Conservation (phyloP, 1,140 invertebrate genomes). For the Neuroterus valhalla region DNA sequence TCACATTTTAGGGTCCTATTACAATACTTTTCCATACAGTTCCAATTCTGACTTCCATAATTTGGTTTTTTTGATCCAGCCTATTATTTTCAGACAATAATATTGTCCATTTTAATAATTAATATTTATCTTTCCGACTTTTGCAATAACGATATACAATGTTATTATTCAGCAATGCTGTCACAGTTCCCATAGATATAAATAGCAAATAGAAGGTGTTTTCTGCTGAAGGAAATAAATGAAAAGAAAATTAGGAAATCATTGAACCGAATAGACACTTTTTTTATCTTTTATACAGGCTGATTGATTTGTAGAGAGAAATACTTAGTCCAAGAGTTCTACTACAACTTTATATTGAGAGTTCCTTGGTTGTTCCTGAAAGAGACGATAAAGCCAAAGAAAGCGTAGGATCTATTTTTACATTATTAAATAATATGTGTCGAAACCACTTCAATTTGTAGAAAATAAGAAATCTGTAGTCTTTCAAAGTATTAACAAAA, state of each 20-base stretch:
- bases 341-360: conserved; percentile 32
- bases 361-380: conserved; percentile 55
- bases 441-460: conserved; percentile 48
- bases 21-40: too few species aligned
- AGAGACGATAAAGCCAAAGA: conserved; percentile 24
- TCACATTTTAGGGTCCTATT: too few species aligned
- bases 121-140: conserved; percentile 37
- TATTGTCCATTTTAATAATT: conserved; percentile 42
- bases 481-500: neutral
- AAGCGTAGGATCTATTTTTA: conserved; percentile 54
- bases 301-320: neutral
- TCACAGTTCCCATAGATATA: conserved; percentile 35
- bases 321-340: conserved; percentile 3
- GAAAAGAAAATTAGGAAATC: neutral
- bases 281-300: neutral
- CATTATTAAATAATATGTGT: conserved; percentile 42
- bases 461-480: conserved; percentile 26
- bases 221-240: neutral
- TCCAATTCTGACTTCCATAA: too few species aligned
- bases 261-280: neutral
- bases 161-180: conserved; percentile 30
- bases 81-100: conserved; percentile 64
- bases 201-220: conserved; percentile 41
- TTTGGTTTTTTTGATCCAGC: too few species aligned
- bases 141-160: conserved; percentile 41